These are phyloP conservation scores for Electrophaes corylata DNA, from an alignment of 2,888 invertebrate species.

Conservation along the genomic window DNA sequence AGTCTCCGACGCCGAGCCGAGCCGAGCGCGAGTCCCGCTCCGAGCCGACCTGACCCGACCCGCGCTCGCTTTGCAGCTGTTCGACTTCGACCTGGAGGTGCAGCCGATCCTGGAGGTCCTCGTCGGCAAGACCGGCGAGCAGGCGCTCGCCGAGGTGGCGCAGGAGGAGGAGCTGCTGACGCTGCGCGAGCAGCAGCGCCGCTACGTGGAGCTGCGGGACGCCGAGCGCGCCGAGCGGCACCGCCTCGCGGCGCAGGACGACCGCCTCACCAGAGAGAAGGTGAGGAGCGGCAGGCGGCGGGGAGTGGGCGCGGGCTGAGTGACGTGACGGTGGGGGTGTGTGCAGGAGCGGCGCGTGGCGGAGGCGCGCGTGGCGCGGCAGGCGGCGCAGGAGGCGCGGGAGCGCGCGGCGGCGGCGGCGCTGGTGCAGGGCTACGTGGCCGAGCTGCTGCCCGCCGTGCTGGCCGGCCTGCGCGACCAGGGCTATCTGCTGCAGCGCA, in stretches of 20 bases:
- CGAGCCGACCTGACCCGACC: background rate
- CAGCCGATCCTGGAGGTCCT: slow-evolving; percentile 94
- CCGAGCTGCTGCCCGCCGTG: slow-evolving; percentile 93
- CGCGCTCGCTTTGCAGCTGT: slow-evolving; percentile 82
- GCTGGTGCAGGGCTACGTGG: slow-evolving; percentile 93
- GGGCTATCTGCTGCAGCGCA: slow-evolving; percentile 87
- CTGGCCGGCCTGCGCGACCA: slow-evolving; percentile 91
- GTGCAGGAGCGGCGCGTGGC: slow-evolving; percentile 87
- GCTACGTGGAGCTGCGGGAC: slow-evolving; percentile 87
- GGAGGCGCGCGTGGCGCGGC: slow-evolving; percentile 87
- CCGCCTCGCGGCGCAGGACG: slow-evolving; percentile 91
- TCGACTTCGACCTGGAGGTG: slow-evolving; percentile 96
- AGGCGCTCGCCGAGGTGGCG: slow-evolving; percentile 94
- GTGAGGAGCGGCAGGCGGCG: slow-evolving; percentile 82
- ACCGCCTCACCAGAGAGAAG: slow-evolving; percentile 87
- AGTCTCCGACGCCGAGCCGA: slow-evolving; percentile 57
- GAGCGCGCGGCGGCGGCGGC: slow-evolving; percentile 92
- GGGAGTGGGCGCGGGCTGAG: slow-evolving; percentile 92
- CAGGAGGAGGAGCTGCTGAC: slow-evolving; percentile 96
- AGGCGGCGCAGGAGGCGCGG: slow-evolving; percentile 89
- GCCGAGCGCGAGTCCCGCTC: background rate
- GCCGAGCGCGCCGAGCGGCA: slow-evolving; percentile 93
- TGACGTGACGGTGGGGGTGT: slow-evolving; percentile 90
- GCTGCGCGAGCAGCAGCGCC: slow-evolving; percentile 90
- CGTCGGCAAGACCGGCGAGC: slow-evolving; percentile 95